Evolutionary conservation across 2,888 invertebrate species (phyloP).

Genomic region (Lithosia quadra): DNA sequence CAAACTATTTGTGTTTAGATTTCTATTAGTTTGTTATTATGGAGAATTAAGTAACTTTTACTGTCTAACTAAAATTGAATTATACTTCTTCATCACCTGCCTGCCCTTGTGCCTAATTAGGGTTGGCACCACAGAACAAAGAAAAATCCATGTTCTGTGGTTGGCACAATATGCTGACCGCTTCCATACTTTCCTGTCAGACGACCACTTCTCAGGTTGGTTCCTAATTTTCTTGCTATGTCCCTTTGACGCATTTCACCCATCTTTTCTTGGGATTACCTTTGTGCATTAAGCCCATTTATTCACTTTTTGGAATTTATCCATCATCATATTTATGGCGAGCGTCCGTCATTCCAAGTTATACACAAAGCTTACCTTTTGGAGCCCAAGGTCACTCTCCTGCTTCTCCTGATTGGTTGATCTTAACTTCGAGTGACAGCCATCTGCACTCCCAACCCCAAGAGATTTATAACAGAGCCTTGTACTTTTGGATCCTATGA

Average conservation of each 20-base stretch:
- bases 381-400: no score
- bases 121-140: no score
- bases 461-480: neutral
- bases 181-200: neutral
- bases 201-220: no score
- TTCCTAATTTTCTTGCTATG: neutral
- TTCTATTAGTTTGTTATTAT: slow-evolving; percentile 20
- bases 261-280: no score
- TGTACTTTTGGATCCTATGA: neutral
- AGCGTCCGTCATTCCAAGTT: no score
- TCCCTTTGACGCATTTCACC: no score
- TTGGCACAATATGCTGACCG: neutral
- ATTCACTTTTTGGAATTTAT: neutral
- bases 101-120: neutral
- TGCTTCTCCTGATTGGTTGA: no score
- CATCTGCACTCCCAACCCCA: no score
- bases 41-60: neutral
- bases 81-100: neutral
- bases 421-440: no score
- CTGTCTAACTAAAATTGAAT: neutral
- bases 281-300: neutral
- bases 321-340: no score
- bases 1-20: slow-evolving; percentile 23
- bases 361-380: no score
- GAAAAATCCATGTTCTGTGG: no score